phyloP scores from a whole-genome alignment of 2,888 invertebrate genomes.

The Vannuccia rotundouncinata region DNA sequence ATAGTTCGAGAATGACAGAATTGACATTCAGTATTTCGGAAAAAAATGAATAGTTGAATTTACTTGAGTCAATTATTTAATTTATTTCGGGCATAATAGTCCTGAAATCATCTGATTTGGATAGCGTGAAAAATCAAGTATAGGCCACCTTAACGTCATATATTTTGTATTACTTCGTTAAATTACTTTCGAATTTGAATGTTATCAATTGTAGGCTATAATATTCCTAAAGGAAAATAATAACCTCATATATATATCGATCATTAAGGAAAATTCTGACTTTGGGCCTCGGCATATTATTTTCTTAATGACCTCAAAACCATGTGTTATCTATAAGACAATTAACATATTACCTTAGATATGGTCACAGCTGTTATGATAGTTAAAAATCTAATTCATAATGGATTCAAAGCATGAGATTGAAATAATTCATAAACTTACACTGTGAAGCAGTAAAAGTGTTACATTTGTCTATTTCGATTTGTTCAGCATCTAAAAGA shows the following conservation, averaged over 20 bases:
- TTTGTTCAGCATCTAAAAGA: too few relatives aligned
- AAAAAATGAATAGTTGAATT: neutral
- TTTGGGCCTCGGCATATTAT: neutral
- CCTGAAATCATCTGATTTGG: constrained; percentile 9
- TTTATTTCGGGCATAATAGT: neutral
- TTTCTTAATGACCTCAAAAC: neutral
- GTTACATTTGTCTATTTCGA: too few relatives aligned
- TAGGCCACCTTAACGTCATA: constrained; percentile 5
- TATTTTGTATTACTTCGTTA: constrained; percentile 11
- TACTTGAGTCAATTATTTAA: neutral
- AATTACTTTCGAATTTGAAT: constrained; percentile 14
- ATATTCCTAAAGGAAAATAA: neutral
- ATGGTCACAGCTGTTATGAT: too few relatives aligned
- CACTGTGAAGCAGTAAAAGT: too few relatives aligned
- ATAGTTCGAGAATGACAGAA: constrained; percentile 5
- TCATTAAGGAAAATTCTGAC: neutral
- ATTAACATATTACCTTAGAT: too few relatives aligned
- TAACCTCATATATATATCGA: neutral
- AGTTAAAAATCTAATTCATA: too few relatives aligned
- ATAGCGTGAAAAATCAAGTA: constrained; percentile 23
- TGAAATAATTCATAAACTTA: too few relatives aligned
- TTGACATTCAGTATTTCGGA: constrained; percentile 10
- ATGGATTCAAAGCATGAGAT: too few relatives aligned
- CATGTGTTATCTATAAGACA: neutral
- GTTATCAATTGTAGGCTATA: constrained; percentile 16